These are phyloP conservation scores for Dione juno DNA, from an alignment of 2,888 invertebrate species.

Conservation along the genomic window DNA sequence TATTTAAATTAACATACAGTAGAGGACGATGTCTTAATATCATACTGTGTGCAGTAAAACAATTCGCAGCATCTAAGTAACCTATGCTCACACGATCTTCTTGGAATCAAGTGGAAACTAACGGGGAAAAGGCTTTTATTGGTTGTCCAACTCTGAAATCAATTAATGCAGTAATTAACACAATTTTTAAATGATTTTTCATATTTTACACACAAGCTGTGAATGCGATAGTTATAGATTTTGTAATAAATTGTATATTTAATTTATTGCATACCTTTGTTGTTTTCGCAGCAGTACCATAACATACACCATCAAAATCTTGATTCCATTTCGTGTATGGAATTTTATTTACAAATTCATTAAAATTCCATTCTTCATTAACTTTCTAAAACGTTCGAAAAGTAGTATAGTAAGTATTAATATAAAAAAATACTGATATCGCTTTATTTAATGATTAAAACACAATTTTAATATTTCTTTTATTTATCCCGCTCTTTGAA, in stretches of 20 bases:
- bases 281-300: slow-evolving; percentile 53
- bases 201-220: too few relatives aligned
- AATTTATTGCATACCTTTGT: slow-evolving; percentile 54
- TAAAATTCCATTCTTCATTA: slow-evolving; percentile 56
- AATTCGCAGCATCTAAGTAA: slow-evolving; percentile 50
- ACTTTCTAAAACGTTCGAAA: slow-evolving; percentile 52
- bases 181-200: not conserved
- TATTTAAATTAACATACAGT: slow-evolving; percentile 39
- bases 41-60: slow-evolving; percentile 54
- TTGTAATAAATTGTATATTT: not conserved
- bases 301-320: slow-evolving; percentile 65
- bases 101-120: slow-evolving; percentile 47
- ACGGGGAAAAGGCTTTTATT: slow-evolving; percentile 50
- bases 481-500: too few relatives aligned
- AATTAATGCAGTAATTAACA: not conserved
- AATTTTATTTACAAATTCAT: slow-evolving; percentile 59
- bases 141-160: slow-evolving; percentile 55
- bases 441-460: too few relatives aligned
- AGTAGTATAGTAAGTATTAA: too few relatives aligned
- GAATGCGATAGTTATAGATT: too few relatives aligned
- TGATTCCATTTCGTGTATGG: slow-evolving; percentile 55
- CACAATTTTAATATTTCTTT: too few relatives aligned
- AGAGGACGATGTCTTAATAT: slow-evolving; percentile 36
- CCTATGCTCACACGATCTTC: slow-evolving; percentile 48
- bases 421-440: not conserved